Base-by-base conservation (phyloP, 2,113 vertebrate genomes). In the Sturnira hondurensis region DNA sequence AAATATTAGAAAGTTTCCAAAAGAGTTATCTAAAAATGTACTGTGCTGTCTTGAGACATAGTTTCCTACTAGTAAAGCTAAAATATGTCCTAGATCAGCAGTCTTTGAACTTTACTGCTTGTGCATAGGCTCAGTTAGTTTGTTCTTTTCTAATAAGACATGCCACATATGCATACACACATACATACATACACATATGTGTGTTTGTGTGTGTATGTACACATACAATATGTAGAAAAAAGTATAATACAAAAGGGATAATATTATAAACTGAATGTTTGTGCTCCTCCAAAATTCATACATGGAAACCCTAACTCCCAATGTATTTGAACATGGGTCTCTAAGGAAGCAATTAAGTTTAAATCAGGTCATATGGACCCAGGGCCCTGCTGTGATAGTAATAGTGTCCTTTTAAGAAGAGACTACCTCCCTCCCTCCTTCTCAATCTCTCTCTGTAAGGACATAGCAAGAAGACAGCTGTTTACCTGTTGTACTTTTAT, bases 1-100 rank as follows among this genome's bases (percentile, higher is more conserved):
- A 91, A 91, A 80, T 89, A 65, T 20, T 80, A 84, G 54, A 41
- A 89, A 78, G 71, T 12, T 86, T 92, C 7, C n/a, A 83, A 91
- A 54, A 78, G 63, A 83, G 3, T 77, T 56, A 41, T 56, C 20
- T 63, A 78, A 70, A 87, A 10, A 50, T 67, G 22, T 10, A 68
- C 5, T 76, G 28, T 43, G 36, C 33, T 71, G 5, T 92, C 33
- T 78, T 47, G 31, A 94, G 45, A 80, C 4, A 2, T 33, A 36
- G 1, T 41, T 56, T 73, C 38, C 71, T 16, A 73, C 19, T 41
- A 58, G 38, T 58, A 31, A 26, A 61, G 85, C 78, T 78, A 89
- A 92, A 89, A 43, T 84, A 80, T 50, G 6, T 13, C 0, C 16
- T 74, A 80, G 13, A 58, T 74, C 6, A 81, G 38, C 9, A 36